phyloP scores from a whole-genome alignment of 2,888 invertebrate genomes.

The Pimpla rufipes region DNA sequence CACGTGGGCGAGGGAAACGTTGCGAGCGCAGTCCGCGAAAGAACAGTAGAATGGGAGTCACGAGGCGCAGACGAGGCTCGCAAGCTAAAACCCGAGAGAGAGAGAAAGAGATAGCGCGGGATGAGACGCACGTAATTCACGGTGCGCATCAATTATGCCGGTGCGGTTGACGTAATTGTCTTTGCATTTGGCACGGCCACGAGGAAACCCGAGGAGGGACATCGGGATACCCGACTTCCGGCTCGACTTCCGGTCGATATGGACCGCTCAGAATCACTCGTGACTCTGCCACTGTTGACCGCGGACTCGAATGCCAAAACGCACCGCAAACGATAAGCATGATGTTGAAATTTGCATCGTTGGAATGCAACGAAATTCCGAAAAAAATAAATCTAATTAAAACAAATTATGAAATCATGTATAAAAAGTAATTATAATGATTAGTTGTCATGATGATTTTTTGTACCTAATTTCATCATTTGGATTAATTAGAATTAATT shows the following conservation, averaged over 20 bases:
- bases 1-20: constrained; percentile 38
- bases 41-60: constrained; percentile 36
- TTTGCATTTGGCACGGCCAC: constrained; percentile 73
- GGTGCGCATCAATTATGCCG: constrained; percentile 73
- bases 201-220: constrained; percentile 59
- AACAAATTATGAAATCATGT: too few species aligned
- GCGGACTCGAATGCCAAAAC: too few species aligned
- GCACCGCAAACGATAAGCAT: too few species aligned
- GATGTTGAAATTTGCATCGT: too few species aligned
- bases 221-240: constrained; percentile 45
- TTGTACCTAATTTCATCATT: too few species aligned
- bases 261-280: constrained; percentile 57
- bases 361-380: too few species aligned
- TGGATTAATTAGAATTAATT: too few species aligned
- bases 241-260: constrained; percentile 70
- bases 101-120: too few species aligned
- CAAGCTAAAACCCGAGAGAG: constrained; percentile 59
- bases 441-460: too few species aligned
- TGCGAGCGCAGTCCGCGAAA: constrained; percentile 24
- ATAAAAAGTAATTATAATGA: too few species aligned
- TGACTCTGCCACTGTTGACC: background rate
- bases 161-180: constrained; percentile 73
- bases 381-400: too few species aligned
- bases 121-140: constrained; percentile 70
- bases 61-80: too few species aligned